phyloP scores from a whole-genome alignment of 2,888 invertebrate species.

The Rutpela maculata region DNA sequence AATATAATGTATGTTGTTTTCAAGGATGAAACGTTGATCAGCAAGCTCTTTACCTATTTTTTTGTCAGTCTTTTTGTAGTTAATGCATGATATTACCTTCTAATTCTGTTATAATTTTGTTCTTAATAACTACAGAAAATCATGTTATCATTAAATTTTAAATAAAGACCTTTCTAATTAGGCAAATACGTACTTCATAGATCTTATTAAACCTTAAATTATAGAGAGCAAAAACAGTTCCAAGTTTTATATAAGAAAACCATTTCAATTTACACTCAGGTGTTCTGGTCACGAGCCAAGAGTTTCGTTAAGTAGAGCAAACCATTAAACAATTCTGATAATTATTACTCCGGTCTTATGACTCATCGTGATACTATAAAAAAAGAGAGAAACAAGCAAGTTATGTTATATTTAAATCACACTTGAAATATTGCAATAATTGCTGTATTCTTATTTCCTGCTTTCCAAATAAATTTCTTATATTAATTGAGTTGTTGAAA shows the following conservation, averaged over 20 bases:
- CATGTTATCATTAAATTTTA: no score
- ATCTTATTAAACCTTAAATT: neutral
- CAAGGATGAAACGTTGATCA: no score
- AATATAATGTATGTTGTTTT: no score
- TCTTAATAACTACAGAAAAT: no score
- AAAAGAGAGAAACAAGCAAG: constrained; percentile 5
- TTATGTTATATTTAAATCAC: constrained; percentile 18
- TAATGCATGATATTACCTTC: no score
- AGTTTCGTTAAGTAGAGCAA: constrained; percentile 13
- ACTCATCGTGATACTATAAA: constrained; percentile 11
- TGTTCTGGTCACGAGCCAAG: constrained; percentile 11
- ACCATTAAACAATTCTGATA: neutral
- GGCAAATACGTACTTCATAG: neutral
- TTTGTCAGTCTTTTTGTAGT: no score
- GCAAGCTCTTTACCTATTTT: no score
- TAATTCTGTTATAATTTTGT: no score
- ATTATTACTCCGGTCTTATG: neutral
- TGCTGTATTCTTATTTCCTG: constrained; percentile 33
- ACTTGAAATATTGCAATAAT: constrained; percentile 35
- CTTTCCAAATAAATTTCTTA: constrained; percentile 34
- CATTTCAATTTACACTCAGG: constrained; percentile 13
- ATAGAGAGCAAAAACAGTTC: neutral
- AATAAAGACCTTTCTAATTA: neutral
- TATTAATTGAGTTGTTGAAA: neutral
- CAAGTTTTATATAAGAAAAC: constrained; percentile 18